These are phyloP conservation scores for Silurus aristotelis DNA, from an alignment of 2,797 vertebrate species.

Conservation along the genomic window DNA sequence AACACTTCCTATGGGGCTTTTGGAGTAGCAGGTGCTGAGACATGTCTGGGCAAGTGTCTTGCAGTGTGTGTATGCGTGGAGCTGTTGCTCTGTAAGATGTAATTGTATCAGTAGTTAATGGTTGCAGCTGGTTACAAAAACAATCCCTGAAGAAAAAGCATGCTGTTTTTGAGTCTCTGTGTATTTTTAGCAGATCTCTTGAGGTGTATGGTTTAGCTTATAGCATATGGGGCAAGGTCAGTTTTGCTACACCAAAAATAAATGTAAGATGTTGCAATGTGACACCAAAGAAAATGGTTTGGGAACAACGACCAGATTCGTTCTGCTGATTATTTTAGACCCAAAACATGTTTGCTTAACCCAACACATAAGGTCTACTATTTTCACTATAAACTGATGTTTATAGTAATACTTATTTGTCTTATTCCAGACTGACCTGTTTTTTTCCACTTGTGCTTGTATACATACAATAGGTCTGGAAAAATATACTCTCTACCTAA, in stretches of 20 bases:
- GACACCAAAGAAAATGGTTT: neutral
- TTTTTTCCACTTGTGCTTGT: neutral
- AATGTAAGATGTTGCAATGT: neutral
- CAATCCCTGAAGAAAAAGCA: conserved; percentile 31
- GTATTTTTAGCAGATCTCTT: conserved; percentile 65
- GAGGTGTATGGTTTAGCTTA: conserved; percentile 38
- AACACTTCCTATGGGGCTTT: conserved; percentile 40
- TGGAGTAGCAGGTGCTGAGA: conserved; percentile 50
- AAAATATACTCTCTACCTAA: neutral
- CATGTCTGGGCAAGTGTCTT: conserved; percentile 43
- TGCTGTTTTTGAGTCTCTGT: conserved; percentile 45
- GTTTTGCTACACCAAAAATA: neutral
- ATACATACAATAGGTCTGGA: neutral
- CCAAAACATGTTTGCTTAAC: neutral
- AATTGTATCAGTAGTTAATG: conserved; percentile 54
- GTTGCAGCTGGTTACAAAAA: conserved; percentile 52
- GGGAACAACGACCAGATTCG: too few relatives aligned
- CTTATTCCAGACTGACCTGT: neutral
- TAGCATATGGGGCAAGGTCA: conserved; percentile 17
- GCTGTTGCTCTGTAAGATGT: conserved; percentile 27
- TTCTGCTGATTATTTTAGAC: neutral
- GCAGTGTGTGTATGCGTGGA: neutral
- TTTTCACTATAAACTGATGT: neutral
- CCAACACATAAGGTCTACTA: neutral
- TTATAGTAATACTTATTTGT: neutral